Evolutionary conservation across 2,113 vertebrate species (phyloP).

Genomic region (Callionymus lyra): DNA sequence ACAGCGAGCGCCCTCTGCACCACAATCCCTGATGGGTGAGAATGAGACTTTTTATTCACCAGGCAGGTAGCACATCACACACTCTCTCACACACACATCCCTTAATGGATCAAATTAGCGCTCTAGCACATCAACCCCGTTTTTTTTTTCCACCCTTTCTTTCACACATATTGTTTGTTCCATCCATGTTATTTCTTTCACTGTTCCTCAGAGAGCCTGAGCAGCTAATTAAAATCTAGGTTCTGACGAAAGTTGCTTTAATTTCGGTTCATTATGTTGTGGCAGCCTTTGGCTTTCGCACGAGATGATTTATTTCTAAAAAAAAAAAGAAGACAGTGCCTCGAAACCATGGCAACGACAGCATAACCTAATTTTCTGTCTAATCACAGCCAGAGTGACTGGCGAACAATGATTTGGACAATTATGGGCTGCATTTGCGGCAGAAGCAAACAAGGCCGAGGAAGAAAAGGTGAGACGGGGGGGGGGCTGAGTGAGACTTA

Average conservation of each 20-base stretch:
- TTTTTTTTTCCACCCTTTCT: constrained; percentile 27
- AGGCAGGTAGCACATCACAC: constrained; percentile 18
- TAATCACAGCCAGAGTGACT: constrained; percentile 46
- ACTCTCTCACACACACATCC: constrained; percentile 20
- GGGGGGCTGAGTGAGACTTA: constrained; percentile 13
- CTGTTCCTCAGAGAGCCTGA: constrained; percentile 17
- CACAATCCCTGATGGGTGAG: constrained; percentile 36
- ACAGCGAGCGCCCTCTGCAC: constrained; percentile 28
- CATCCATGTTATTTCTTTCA: constrained; percentile 13
- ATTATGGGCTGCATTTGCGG: constrained; percentile 50
- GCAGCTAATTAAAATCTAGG: constrained; percentile 52
- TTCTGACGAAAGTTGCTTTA: constrained; percentile 49
- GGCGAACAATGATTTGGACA: constrained; percentile 57
- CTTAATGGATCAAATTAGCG: constrained; percentile 64
- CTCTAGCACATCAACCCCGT: constrained; percentile 50
- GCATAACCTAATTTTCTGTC: constrained; percentile 44
- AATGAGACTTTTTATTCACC: constrained; percentile 47
- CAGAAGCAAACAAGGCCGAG: constrained; percentile 48
- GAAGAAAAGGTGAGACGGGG: constrained; percentile 31
- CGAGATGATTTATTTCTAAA: constrained; percentile 32
- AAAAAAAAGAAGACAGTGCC: constrained; percentile 18
- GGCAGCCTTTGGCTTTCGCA: constrained; percentile 22
- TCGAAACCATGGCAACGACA: constrained; percentile 56
- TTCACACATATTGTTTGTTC: constrained; percentile 15
- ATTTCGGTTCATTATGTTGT: constrained; percentile 58